phyloP scores from a whole-genome alignment of 2,113 vertebrate species.

The Pterophyllum scalare region DNA sequence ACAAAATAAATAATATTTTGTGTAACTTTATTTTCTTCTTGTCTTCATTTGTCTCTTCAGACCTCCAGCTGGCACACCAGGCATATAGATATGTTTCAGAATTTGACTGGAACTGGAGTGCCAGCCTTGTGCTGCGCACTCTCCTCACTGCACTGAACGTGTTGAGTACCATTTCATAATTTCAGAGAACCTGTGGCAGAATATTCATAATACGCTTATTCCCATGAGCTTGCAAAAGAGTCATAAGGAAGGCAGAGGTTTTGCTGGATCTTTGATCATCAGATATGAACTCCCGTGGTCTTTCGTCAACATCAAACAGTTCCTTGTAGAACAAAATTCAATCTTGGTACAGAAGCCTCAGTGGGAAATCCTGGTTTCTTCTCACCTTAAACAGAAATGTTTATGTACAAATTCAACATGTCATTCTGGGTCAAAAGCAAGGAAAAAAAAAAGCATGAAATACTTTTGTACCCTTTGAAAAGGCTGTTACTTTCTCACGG shows the following conservation, averaged over 20 bases:
- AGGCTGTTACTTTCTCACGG: conserved; percentile 71
- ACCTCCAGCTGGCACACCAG: conserved; percentile 4
- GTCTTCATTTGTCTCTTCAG: not conserved
- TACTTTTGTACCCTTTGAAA: conserved; percentile 54
- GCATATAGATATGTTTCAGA: conserved; percentile 16
- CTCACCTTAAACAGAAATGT: not conserved
- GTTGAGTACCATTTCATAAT: conserved; percentile 37
- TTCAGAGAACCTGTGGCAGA: not conserved
- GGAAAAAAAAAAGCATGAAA: conserved; percentile 16
- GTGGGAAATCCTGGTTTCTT: conserved; percentile 14
- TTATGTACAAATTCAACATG: not conserved
- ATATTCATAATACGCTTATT: not conserved
- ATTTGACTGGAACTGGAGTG: not conserved
- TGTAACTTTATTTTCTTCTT: conserved; percentile 37
- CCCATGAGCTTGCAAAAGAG: not conserved
- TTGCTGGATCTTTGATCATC: not conserved
- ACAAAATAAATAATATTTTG: conserved; percentile 47
- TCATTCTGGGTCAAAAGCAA: not conserved
- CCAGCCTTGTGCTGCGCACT: not conserved
- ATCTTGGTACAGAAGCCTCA: not conserved
- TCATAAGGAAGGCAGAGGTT: not conserved
- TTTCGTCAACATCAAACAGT: not conserved
- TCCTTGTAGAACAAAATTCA: not conserved
- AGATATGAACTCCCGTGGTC: not conserved
- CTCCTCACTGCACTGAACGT: not conserved